These are phyloP conservation scores for Polietes domitor DNA, from an alignment of 2,888 invertebrate species.

Conservation along the genomic window DNA sequence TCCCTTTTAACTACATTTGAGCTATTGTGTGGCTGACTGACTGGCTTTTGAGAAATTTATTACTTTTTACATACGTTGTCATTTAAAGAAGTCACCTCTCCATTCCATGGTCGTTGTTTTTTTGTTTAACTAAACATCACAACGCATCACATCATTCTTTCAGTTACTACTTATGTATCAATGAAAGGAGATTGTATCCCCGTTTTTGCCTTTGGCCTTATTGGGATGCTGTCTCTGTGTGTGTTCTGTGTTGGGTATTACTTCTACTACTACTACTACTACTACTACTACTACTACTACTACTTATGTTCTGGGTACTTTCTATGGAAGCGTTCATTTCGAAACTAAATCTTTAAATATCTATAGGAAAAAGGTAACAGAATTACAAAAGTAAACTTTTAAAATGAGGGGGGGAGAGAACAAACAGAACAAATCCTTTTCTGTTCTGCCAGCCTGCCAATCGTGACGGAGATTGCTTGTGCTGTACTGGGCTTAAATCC, in stretches of 20 bases:
- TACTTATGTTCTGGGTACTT: not conserved
- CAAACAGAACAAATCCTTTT: constrained; percentile 42
- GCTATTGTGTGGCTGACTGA: not conserved
- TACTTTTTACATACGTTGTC: constrained; percentile 62
- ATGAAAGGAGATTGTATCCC: constrained; percentile 36
- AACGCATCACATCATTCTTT: constrained; percentile 61
- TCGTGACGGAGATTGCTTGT: not conserved
- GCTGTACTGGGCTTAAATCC: not conserved
- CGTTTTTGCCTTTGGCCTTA: not conserved
- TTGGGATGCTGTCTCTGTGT: not conserved
- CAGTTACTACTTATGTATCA: constrained; percentile 33
- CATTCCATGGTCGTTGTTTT: not conserved
- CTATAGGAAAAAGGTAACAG: constrained; percentile 46
- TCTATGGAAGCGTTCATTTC: constrained; percentile 62
- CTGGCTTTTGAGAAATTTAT: constrained; percentile 63
- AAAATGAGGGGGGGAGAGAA: constrained; percentile 1
- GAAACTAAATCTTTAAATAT: constrained; percentile 52
- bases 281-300: no score
- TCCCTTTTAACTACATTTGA: not conserved
- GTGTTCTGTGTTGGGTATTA: not conserved
- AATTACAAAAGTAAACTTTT: constrained; percentile 3
- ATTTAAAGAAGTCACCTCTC: constrained; percentile 65
- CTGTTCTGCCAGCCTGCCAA: not conserved
- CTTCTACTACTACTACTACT: no score
- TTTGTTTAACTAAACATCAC: constrained; percentile 50